Evolutionary conservation across 2,797 vertebrate genomes (phyloP).

Genomic region (Pogoniulus pusillus): DNA sequence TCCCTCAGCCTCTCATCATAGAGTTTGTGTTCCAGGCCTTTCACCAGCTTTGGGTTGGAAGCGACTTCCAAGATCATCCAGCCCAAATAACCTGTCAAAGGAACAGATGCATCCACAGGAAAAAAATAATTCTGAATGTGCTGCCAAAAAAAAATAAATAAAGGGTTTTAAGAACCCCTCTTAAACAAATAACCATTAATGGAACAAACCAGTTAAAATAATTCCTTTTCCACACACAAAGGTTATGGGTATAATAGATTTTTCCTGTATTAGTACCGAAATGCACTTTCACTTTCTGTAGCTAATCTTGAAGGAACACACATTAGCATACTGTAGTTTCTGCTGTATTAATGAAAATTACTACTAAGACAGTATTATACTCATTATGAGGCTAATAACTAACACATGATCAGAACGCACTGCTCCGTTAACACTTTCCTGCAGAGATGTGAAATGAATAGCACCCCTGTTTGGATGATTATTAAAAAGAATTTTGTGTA

Average conservation of each 20-base stretch:
- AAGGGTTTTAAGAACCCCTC: constrained; percentile 29
- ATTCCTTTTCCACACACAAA: constrained; percentile 65
- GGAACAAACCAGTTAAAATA: constrained; percentile 68
- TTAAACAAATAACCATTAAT: constrained; percentile 64
- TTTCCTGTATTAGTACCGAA: constrained; percentile 67
- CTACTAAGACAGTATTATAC: constrained; percentile 53
- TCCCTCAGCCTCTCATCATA: too few species aligned
- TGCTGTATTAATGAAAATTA: constrained; percentile 68
- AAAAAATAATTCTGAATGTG: constrained; percentile 11
- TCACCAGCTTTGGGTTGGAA: too few species aligned
- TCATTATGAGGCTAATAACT: constrained; percentile 68
- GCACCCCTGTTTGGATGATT: constrained; percentile 31
- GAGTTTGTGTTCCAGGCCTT: too few species aligned
- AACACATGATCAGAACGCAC: constrained; percentile 57
- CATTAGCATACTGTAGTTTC: constrained; percentile 63
- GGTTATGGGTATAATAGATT: constrained; percentile 69
- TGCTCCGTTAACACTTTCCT: constrained; percentile 67
- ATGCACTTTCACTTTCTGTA: constrained; percentile 60
- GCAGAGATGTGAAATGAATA: constrained; percentile 53
- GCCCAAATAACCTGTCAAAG: constrained; percentile 58
- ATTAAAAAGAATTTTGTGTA: background rate
- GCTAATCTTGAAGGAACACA: constrained; percentile 70
- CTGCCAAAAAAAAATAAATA: constrained; percentile 43
- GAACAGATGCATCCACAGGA: constrained; percentile 22
- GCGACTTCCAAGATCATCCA: too few species aligned